Evolutionary conservation across 2,113 vertebrate genomes (phyloP), one percentile per base, ranked within the genome.

Genomic region (Leucosticte australis): DNA sequence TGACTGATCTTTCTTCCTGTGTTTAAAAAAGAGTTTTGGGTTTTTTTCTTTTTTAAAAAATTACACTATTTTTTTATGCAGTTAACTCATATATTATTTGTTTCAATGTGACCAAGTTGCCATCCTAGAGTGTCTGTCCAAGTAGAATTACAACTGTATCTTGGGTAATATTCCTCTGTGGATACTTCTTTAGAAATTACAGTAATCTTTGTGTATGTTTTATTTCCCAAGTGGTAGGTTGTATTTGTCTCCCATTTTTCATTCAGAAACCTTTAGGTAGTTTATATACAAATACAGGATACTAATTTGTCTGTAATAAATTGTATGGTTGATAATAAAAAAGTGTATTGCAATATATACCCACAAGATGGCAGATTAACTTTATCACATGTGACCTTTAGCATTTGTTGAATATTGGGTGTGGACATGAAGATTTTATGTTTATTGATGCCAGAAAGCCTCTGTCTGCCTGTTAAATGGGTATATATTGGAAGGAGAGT

Each of bases 291-390:
- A 83, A 83, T 53, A 24, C 10, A 62, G 27, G 55, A 52, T 64
- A 46, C 10, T 80, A 41, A 41, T 75, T 67, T 86, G 4, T 53
- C 64, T 59, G 27, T 74, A 82, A 56, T 28, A 87, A 47, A 31
- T 49, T n/a, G 7, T 41, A 41, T 9, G 31, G 28, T 41, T 52
- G 42, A 26, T 78, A 59, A 39, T 42, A 37, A 11, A 74, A 77
- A 83, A 39, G 64, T 94, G 83, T 91, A 52, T 65, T 91, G 56
- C 80, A n/a, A 28, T 71, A 35, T 49, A 46, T 69, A 59, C 37
- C 92, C 94, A 97, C 90, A 94, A 97, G 95, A 90, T 96, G 96
- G 96, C 95, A 96, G 93, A 92, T 95, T 96, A 86, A 84, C 79
- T 83, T 93, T 92, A 93, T 68, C 18, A 27, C 74, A 73, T 70